Base-by-base conservation (phyloP, 2,113 vertebrate species). In the Solea senegalensis region DNA sequence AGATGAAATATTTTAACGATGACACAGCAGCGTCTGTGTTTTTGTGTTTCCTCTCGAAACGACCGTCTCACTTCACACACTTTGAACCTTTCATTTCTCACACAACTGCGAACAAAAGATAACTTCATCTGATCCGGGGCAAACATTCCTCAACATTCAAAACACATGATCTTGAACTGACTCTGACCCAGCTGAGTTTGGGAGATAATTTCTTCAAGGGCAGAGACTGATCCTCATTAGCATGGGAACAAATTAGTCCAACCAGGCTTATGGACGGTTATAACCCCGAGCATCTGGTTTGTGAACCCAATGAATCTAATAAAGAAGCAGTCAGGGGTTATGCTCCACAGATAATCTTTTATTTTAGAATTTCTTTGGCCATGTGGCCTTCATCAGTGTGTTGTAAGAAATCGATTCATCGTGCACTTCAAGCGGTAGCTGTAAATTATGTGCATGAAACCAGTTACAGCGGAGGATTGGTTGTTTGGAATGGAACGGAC, bases 121-220 rank as follows among this genome's bases (percentile, higher is more conserved):
- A 44, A 58, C 39, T 2, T 45, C 10, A 52, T 74, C 51, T 48
- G 40, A 56, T 66, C 28, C 39, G 44, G 44, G 15, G 16, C 10
- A n/a, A 34, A 9, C 44, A 39, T 67, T 57, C 44, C 50, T 11
- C 63, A 50, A 40, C 50, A 50, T 45, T 49, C 50, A 77, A 55
- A 62, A 63, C 75, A 61, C 50, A 67, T 50, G 50, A 61, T 49
- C 7, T 40, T 73, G 64, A 63, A 58, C 64, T 62, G 34, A 56
- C 9, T 0, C 46, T 67, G 58, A 68, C 69, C 69, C 49, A 4
- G 7, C 46, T 21, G n/a, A 26, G 46, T 12, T 28, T 26, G 11
- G 10, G 56, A 49, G 45, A 0, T 5, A n/a, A 8, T 53, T 62
- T 45, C 44, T 45, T 12, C 44, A 45, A 45, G 45, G 45, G 12